Base-by-base conservation (phyloP, 1,140 invertebrate species). In the Zaprionus lachaisei region DNA sequence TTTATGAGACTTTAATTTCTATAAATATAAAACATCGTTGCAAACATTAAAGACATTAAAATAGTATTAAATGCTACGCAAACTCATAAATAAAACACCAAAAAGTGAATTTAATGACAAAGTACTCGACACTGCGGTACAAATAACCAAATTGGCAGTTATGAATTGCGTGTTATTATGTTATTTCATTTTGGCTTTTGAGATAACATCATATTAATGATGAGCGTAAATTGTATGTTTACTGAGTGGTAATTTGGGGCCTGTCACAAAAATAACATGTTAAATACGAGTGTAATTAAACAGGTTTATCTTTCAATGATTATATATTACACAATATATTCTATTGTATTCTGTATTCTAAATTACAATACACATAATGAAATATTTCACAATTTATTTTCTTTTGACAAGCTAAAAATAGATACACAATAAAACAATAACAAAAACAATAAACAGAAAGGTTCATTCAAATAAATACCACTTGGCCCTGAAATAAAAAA, bases 151-250 rank as follows among this genome's bases (percentile, higher is more conserved):
- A 44, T 17, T 17, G n/a, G 2, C n/a, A 7, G 5, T 17, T 47
- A 17, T 41, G 2, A 51, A 51, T 51, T 24, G 17, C 12, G 4
- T 51, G 22, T 51, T 51, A 24, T 51, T 51, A 22, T 22, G 22
- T 22, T 20, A 49, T 24, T 51, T 22, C 6, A 24, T 51, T 49
- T 22, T 9, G 20, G 20, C 4, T 20, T 22, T 51, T 51, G 47
- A 12, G 1, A 14, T 24, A 22, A 51, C 47, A 51, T 51, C 14
- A 24, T 51, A 51, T 51, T 51, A 22, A 44, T 17, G 7, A 17
- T 9, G n/a, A 47, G 41, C 41, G n/a, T 17, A 47, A 47, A 17
- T 47, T 47, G n/a, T 47, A 47, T 47, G 41, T 47, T 47, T 47
- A 11, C 20, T 47, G 41, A 9, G 7, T 47, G n/a, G n/a, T n/a